A percentile compares a stretch with the other conserved stretches of the same genome.
phyloP scores from a whole-genome alignment of 30 jellyfish, hydroid and myxozoan genomes.

The Aurelia aurita region DNA sequence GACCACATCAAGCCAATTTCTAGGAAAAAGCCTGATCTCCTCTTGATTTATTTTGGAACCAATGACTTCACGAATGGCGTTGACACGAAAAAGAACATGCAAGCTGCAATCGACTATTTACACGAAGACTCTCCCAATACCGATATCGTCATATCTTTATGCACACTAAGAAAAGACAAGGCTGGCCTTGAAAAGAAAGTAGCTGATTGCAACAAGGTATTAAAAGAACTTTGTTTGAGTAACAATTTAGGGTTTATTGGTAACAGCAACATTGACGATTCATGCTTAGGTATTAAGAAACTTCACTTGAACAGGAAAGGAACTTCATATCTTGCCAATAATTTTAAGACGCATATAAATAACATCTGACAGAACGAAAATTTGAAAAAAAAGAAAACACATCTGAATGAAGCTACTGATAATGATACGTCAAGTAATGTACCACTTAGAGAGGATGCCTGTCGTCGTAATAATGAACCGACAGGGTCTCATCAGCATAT shows the following conservation, averaged over 20 bases:
- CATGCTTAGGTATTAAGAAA: conserved; percentile 18
- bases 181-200: not conserved
- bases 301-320: conserved; percentile 8
- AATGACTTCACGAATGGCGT: not conserved
- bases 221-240: not conserved
- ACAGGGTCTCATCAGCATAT: too few relatives aligned
- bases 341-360: too few relatives aligned
- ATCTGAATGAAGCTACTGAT: too few relatives aligned
- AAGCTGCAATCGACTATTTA: not conserved
- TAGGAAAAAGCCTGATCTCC: too few relatives aligned
- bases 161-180: not conserved
- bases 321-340: not conserved
- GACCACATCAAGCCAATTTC: not conserved
- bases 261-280: conserved; percentile 23
- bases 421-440: too few relatives aligned
- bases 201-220: not conserved
- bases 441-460: too few relatives aligned
- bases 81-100: not conserved
- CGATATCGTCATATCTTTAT: not conserved
- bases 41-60: not conserved
- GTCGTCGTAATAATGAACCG: too few relatives aligned
- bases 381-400: too few relatives aligned
- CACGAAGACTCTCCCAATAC: conserved; percentile 9
- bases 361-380: too few relatives aligned
- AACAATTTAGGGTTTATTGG: conserved; percentile 5